Evolutionary conservation across 1,140 invertebrate species (phyloP).

Genomic region (Arion vulgaris): DNA sequence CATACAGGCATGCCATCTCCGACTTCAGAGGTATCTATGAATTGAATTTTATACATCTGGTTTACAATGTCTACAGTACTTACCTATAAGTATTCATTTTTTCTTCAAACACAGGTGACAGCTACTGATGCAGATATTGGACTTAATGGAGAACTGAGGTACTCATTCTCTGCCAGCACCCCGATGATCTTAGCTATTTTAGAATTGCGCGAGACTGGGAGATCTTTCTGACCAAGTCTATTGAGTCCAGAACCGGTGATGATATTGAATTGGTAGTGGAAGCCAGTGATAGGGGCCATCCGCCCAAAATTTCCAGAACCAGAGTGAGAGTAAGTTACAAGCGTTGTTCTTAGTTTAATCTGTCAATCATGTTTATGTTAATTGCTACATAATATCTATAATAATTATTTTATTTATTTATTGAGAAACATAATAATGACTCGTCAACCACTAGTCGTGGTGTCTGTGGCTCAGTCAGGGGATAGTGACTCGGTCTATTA

Average conservation of each 20-base stretch:
- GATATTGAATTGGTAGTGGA: constrained; percentile 49
- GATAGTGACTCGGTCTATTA: too few relatives aligned
- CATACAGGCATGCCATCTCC: too few relatives aligned
- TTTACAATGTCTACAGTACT: background rate
- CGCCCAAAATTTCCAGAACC: constrained; percentile 50
- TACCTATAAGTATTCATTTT: background rate
- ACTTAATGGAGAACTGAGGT: constrained; percentile 92
- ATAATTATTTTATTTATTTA: too few relatives aligned
- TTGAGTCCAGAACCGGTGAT: constrained; percentile 53
- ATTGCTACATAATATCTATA: too few relatives aligned
- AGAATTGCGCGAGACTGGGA: constrained; percentile 51
- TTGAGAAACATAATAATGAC: too few relatives aligned
- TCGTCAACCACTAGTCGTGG: too few relatives aligned
- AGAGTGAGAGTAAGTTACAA: constrained; percentile 45
- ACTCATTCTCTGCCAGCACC: constrained; percentile 77
- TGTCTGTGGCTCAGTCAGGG: too few relatives aligned
- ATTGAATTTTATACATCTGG: too few relatives aligned
- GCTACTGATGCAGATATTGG: constrained; percentile 89
- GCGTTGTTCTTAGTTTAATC: too few relatives aligned
- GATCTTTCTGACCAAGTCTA: constrained; percentile 39
- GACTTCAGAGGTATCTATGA: too few relatives aligned
- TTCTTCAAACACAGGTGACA: background rate
- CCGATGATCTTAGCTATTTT: constrained; percentile 52
- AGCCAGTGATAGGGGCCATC: constrained; percentile 51
- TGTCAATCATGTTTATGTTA: too few relatives aligned